A percentile compares a stretch with the other conserved stretches of the same genome.
Evolutionary conservation across 1,140 invertebrate genomes (phyloP).

Genomic region (Heterodera carotae): DNA sequence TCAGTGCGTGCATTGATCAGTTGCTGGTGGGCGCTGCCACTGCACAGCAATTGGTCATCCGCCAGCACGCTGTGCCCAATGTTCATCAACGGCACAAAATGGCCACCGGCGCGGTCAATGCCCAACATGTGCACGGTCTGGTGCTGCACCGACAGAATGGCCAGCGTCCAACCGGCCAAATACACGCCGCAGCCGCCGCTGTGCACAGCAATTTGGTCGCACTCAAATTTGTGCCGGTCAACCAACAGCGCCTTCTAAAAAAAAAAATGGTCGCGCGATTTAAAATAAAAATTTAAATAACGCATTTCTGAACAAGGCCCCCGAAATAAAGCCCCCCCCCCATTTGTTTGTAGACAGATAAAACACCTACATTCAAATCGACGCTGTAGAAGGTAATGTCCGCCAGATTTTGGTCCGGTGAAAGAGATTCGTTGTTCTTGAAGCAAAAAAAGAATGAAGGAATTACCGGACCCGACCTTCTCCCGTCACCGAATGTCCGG

Average conservation of each 20-base stretch:
- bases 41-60: conserved; percentile 36
- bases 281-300: too few relatives aligned
- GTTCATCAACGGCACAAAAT: conserved; percentile 33
- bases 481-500: too few relatives aligned
- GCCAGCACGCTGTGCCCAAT: conserved; percentile 48
- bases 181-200: conserved; percentile 35
- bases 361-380: conserved; percentile 48
- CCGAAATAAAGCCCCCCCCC: too few relatives aligned
- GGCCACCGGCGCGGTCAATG: conserved; percentile 40
- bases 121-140: conserved; percentile 51
- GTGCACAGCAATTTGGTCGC: conserved; percentile 32
- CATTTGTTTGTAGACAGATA: neutral
- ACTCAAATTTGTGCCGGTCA: conserved; percentile 45
- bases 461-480: too few relatives aligned
- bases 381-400: conserved; percentile 45
- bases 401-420: conserved; percentile 15
- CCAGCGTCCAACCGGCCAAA: conserved; percentile 48
- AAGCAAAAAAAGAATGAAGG: conserved; percentile 6
- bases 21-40: neutral
- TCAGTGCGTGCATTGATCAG: conserved; percentile 36
- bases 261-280: too few relatives aligned
- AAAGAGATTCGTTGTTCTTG: conserved; percentile 50
- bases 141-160: conserved; percentile 52
- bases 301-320: too few relatives aligned
- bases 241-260: conserved; percentile 42